Evolutionary conservation across 2,888 invertebrate genomes (phyloP).

Genomic region (Nebria salina): DNA sequence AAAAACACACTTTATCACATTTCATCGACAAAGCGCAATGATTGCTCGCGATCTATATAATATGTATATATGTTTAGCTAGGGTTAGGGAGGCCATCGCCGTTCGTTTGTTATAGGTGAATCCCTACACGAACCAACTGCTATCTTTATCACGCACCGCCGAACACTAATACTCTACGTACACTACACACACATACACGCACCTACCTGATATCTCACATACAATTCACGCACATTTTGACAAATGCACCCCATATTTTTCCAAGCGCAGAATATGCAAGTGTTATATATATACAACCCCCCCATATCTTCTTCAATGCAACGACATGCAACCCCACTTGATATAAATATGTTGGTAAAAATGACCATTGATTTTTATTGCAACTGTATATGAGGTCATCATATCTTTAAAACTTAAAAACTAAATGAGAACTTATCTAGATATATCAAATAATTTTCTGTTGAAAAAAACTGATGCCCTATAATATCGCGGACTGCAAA

Average conservation of each 20-base stretch:
- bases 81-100: not conserved
- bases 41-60: too few species aligned
- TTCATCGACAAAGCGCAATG: conserved; percentile 5
- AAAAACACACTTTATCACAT: not conserved
- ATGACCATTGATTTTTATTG: not conserved
- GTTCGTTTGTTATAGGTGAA: conserved; percentile 11
- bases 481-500: too few species aligned
- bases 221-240: conserved; percentile 6
- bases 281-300: not conserved
- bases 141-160: conserved; percentile 34
- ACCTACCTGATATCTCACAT: not conserved
- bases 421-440: too few species aligned
- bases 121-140: conserved; percentile 20
- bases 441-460: too few species aligned
- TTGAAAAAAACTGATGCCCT: too few species aligned
- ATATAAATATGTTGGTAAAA: not conserved
- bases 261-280: not conserved
- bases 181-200: conserved; percentile 14
- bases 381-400: not conserved
- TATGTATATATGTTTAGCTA: not conserved
- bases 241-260: not conserved
- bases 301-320: not conserved
- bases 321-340: not conserved
- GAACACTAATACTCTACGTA: conserved; percentile 23
- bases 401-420: not conserved